Evolutionary conservation across 2,113 vertebrate genomes (phyloP).

Genomic region (Myotis davidii): DNA sequence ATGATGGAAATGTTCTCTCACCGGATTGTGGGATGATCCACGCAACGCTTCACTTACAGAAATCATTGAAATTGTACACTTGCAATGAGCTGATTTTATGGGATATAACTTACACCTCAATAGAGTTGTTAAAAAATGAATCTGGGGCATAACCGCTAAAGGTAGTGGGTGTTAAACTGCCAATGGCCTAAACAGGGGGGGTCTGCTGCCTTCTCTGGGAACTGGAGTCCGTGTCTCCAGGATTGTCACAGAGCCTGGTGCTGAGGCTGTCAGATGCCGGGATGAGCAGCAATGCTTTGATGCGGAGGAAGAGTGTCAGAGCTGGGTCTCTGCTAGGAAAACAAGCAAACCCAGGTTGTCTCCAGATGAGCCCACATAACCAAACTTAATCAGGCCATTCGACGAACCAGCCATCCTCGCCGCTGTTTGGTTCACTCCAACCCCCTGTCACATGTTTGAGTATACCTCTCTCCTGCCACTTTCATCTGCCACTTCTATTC

Average conservation of each 20-base stretch:
- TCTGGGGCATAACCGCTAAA: neutral
- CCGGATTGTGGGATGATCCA: neutral
- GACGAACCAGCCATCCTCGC: neutral
- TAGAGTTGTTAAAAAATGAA: neutral
- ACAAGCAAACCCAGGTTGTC: neutral
- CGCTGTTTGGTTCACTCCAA: rapidly evolving
- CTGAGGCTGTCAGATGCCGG: rapidly evolving
- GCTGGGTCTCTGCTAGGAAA: neutral
- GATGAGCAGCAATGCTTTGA: neutral
- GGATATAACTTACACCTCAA: neutral
- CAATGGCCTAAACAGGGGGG: neutral
- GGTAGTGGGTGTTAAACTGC: neutral
- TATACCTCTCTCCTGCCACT: neutral
- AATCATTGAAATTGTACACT: neutral
- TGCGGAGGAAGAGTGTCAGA: neutral
- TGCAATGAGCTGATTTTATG: neutral
- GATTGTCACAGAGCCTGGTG: neutral
- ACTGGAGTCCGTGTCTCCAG: neutral
- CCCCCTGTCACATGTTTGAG: neutral
- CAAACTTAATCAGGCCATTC: neutral
- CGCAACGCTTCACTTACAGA: no score
- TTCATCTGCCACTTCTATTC: neutral
- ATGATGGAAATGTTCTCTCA: neutral
- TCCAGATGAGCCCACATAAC: neutral
- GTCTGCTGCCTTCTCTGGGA: neutral